Evolutionary conservation across 2,888 invertebrate species (phyloP).

Genomic region (Polymixis lichenea): DNA sequence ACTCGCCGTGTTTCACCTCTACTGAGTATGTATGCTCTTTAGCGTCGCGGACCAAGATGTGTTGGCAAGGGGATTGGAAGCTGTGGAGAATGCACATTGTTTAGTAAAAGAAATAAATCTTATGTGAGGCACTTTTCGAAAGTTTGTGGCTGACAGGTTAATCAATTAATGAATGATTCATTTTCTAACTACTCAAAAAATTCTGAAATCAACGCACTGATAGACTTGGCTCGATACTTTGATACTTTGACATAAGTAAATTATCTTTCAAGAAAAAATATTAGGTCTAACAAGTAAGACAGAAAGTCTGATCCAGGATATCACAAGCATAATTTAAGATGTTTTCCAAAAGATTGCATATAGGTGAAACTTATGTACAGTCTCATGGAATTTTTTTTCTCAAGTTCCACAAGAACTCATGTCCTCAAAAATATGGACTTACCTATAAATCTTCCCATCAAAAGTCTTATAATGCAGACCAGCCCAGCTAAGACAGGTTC

Average conservation of each 20-base stretch:
- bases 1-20: conserved; percentile 89
- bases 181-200: background rate
- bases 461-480: conserved; percentile 96
- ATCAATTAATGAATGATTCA: background rate
- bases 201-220: background rate
- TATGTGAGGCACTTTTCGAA: rapidly evolving
- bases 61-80: conserved; percentile 94
- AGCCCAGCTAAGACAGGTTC: conserved; percentile 95
- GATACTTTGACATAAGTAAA: background rate
- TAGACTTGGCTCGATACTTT: background rate
- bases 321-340: background rate
- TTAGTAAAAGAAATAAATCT: background rate
- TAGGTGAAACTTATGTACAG: background rate
- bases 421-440: conserved; percentile 31
- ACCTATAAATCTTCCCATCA: conserved; percentile 95
- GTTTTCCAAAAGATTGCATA: background rate
- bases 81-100: conserved; percentile 78
- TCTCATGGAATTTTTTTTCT: background rate
- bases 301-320: background rate
- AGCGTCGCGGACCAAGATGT: conserved; percentile 93
- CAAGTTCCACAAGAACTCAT: background rate
- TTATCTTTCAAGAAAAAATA: background rate
- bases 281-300: background rate
- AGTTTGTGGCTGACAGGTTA: background rate
- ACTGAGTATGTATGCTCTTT: conserved; percentile 93